phyloP scores from a whole-genome alignment of 2,113 vertebrate genomes.

The Rhombomys opimus region DNA sequence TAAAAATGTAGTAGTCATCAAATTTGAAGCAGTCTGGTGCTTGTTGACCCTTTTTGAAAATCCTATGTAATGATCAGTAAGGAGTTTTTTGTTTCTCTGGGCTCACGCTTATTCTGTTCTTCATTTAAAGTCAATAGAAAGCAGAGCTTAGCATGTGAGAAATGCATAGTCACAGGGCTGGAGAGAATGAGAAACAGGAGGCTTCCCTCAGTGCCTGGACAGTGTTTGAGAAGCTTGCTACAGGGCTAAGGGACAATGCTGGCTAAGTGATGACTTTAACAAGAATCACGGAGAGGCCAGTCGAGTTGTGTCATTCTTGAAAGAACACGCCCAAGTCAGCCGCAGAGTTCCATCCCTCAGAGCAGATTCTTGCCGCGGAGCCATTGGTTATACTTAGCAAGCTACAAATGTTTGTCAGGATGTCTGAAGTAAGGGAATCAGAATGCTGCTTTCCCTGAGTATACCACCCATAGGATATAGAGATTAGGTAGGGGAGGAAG shows the following conservation, averaged over 20 bases:
- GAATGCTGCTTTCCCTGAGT: neutral
- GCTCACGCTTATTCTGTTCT: conserved; percentile 9
- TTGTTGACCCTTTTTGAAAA: neutral
- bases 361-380: neutral
- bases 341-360: neutral
- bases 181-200: neutral
- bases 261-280: neutral
- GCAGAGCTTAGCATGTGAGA: neutral
- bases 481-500: neutral
- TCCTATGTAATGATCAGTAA: neutral
- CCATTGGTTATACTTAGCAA: neutral
- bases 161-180: neutral
- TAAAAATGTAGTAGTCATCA: neutral
- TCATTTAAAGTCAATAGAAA: conserved; percentile 21
- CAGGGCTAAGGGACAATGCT: neutral
- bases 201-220: neutral
- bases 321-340: neutral
- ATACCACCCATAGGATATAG: neutral
- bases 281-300: neutral
- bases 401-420: neutral
- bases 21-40: neutral
- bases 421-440: conserved; percentile 6
- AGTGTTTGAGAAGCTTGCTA: neutral
- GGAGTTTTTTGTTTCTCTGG: neutral
- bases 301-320: neutral